A percentile compares a stretch with the other conserved stretches of the same genome.
phyloP scores from a whole-genome alignment of 2,797 vertebrate genomes.

The Oophaga sylvatica region DNA sequence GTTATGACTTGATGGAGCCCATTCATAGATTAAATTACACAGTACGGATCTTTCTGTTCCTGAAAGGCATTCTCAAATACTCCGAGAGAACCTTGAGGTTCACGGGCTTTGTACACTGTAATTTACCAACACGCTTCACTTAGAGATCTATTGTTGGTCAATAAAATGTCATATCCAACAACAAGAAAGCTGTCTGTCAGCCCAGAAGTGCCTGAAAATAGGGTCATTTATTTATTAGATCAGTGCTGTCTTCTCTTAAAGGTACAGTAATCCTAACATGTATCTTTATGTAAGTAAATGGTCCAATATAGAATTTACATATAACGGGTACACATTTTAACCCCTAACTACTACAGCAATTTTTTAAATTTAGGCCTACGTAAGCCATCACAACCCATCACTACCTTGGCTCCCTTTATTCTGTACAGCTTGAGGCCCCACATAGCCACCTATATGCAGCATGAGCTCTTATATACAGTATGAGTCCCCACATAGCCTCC shows the following conservation, averaged over 20 bases:
- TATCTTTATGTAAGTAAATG: neutral
- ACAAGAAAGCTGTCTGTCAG: neutral
- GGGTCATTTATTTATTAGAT: neutral
- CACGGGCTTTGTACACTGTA: slow-evolving; percentile 19
- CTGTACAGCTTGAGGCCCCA: neutral
- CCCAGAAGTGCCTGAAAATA: neutral
- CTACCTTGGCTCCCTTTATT: neutral
- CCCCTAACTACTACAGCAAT: no score
- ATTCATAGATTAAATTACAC: slow-evolving; percentile 42
- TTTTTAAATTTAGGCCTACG: no score
- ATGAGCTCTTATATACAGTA: no score
- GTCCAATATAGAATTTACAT: neutral
- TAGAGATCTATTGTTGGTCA: slow-evolving; percentile 29
- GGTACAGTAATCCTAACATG: neutral
- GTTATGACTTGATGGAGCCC: slow-evolving; percentile 11
- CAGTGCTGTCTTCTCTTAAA: neutral
- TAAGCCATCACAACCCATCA: no score
- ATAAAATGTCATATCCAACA: slow-evolving; percentile 28
- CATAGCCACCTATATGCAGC: no score
- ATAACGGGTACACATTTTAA: no score
- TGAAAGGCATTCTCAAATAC: slow-evolving; percentile 7
- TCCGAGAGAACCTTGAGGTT: slow-evolving; percentile 33
- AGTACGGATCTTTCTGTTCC: neutral
- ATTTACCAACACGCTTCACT: slow-evolving; percentile 33
- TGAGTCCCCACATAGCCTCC: no score